These are phyloP conservation scores for Xanthorhoe spadicearia DNA, from an alignment of 2,888 invertebrate genomes.

Conservation along the genomic window DNA sequence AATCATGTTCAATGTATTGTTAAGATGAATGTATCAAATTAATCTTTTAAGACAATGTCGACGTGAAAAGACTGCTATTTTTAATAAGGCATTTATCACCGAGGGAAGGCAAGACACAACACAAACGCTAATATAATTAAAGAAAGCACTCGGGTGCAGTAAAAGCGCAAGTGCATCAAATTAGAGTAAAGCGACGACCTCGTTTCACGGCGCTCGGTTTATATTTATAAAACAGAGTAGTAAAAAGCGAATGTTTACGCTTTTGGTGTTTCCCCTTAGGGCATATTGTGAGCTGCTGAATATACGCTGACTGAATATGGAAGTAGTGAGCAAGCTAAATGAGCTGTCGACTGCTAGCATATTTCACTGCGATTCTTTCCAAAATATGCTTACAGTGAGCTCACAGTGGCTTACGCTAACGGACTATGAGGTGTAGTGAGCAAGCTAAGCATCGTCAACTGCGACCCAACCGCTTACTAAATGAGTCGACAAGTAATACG, in stretches of 20 bases:
- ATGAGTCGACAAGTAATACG: too few species aligned
- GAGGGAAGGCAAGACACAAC: constrained; percentile 5
- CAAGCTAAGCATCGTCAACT: too few species aligned
- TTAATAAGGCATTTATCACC: constrained; percentile 6
- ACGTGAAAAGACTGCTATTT: not conserved
- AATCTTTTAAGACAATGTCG: not conserved
- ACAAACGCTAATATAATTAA: constrained; percentile 22
- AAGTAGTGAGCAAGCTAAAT: too few species aligned
- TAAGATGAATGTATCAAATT: not conserved
- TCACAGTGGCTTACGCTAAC: too few species aligned
- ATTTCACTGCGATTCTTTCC: too few species aligned
- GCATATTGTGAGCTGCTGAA: too few species aligned
- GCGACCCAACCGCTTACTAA: too few species aligned
- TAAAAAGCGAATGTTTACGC: constrained; percentile 43
- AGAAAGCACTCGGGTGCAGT: constrained; percentile 15
- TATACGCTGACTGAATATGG: too few species aligned
- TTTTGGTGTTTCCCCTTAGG: not conserved
- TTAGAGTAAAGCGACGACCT: constrained; percentile 45
- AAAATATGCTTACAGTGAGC: too few species aligned
- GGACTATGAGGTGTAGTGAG: too few species aligned
- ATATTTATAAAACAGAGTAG: constrained; percentile 51
- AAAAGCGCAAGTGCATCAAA: constrained; percentile 37
- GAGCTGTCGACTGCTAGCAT: too few species aligned
- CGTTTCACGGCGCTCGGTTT: constrained; percentile 47
- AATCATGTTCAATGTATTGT: not conserved